Conservation (phyloP, 1,140 invertebrate genomes). For the Telenomus remus region DNA sequence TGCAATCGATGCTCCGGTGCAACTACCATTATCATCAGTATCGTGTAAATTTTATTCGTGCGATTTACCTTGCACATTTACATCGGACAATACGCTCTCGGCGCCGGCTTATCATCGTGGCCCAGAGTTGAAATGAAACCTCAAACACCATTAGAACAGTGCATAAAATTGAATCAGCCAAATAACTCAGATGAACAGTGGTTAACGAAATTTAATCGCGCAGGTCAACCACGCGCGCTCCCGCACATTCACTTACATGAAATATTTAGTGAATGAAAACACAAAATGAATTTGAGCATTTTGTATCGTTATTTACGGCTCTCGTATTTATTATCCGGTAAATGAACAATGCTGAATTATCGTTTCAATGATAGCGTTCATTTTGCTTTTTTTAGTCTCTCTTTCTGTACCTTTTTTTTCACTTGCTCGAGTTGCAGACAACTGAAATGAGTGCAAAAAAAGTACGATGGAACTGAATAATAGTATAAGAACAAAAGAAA, state of each 20-base stretch:
- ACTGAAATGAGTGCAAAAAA: conserved; percentile 1
- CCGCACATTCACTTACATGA: conserved; percentile 35
- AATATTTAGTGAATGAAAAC: conserved; percentile 49
- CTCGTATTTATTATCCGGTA: too few relatives aligned
- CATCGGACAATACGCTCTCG: conserved; percentile 2
- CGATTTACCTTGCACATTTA: conserved; percentile 24
- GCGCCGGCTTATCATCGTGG: conserved; percentile 28
- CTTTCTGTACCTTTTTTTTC: too few relatives aligned
- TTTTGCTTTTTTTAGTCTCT: too few relatives aligned
- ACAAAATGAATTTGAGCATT: conserved; percentile 31
- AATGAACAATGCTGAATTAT: too few relatives aligned
- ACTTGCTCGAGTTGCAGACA: neutral
- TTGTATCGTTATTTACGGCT: neutral
- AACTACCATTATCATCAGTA: conserved; percentile 4
- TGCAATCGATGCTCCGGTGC: neutral
- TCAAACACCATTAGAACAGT: conserved; percentile 37
- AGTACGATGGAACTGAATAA: neutral
- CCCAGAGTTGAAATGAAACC: conserved; percentile 45
- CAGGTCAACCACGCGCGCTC: conserved; percentile 20
- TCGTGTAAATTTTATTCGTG: conserved; percentile 21
- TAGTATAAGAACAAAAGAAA: conserved; percentile 1
- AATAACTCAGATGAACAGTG: conserved; percentile 37
- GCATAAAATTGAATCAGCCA: conserved; percentile 41
- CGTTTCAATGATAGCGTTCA: too few relatives aligned
- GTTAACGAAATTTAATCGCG: conserved; percentile 42